Percentiles rank a stretch among this genome's conserved stretches.
Evolutionary conservation across 2,888 invertebrate genomes (phyloP).

Genomic region (Melinaea marsaeus): DNA sequence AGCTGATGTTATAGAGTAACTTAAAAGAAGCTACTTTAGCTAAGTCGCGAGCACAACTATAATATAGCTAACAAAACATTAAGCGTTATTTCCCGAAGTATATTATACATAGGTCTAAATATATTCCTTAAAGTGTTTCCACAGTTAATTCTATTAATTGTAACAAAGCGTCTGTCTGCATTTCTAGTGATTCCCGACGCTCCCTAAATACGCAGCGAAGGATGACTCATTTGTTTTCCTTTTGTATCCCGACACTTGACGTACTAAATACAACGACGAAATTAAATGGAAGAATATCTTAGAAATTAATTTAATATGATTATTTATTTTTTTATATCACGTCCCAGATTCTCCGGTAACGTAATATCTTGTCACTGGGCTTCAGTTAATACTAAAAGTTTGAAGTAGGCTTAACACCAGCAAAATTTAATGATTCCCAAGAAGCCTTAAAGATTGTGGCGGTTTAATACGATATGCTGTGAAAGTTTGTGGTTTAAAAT

Average conservation of each 20-base stretch:
- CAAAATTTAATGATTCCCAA: slow-evolving; percentile 56
- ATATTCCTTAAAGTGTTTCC: neutral
- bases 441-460: slow-evolving; percentile 60
- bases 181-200: slow-evolving; percentile 63
- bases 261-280: slow-evolving; percentile 7
- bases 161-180: slow-evolving; percentile 30
- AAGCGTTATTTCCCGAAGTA: neutral
- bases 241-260: slow-evolving; percentile 13
- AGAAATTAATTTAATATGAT: too few relatives aligned
- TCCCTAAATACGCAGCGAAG: slow-evolving; percentile 58
- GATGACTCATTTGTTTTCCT: slow-evolving; percentile 50
- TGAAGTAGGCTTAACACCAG: slow-evolving; percentile 43
- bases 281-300: neutral
- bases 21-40: too few relatives aligned
- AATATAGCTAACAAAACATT: too few relatives aligned
- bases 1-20: too few relatives aligned
- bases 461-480: slow-evolving; percentile 45
- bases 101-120: neutral
- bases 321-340: too few relatives aligned
- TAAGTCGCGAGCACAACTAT: too few relatives aligned
- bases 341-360: slow-evolving; percentile 37
- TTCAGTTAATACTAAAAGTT: slow-evolving; percentile 46
- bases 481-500: slow-evolving; percentile 24
- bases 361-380: slow-evolving; percentile 48
- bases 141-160: slow-evolving; percentile 3